phyloP scores from a whole-genome alignment of 2,888 invertebrate species.

The Dione vanillae region DNA sequence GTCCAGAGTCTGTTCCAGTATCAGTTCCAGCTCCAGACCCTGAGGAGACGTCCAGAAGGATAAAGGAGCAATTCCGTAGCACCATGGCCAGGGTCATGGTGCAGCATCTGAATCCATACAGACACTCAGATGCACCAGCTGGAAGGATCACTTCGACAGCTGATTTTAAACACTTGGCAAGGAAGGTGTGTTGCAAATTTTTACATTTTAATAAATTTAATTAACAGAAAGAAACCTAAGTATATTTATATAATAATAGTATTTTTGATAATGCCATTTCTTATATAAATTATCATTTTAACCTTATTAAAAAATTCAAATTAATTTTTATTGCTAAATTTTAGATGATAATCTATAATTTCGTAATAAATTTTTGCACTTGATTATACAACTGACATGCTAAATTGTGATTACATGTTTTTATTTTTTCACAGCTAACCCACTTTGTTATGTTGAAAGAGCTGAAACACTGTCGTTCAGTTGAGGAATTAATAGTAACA shows the following conservation, averaged over 20 bases:
- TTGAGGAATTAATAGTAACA: conserved; percentile 93
- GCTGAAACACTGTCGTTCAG: conserved; percentile 94
- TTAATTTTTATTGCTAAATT: no score
- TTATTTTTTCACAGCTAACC: conserved; percentile 87
- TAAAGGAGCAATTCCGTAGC: conserved; percentile 93
- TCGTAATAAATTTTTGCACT: no score
- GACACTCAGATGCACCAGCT: conserved; percentile 92
- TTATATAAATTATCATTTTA: no score
- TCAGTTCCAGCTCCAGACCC: conserved; percentile 56
- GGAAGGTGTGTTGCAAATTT: conserved; percentile 88
- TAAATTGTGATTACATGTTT: no score
- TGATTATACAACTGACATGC: no score
- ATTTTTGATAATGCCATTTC: no score
- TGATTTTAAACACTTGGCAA: conserved; percentile 96
- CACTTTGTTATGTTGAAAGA: conserved; percentile 98
- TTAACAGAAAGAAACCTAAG: no score
- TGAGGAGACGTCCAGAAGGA: conserved; percentile 85
- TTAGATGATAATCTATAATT: no score
- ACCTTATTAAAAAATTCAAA: no score
- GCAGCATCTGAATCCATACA: conserved; percentile 93
- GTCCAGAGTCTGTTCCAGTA: conserved; percentile 1
- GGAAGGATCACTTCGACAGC: conserved; percentile 95
- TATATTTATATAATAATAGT: no score
- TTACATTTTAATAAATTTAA: no score
- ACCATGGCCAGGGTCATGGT: conserved; percentile 93